These are phyloP conservation scores for Eupithecia insigniata DNA, from an alignment of 2,888 invertebrate species.

Conservation along the genomic window DNA sequence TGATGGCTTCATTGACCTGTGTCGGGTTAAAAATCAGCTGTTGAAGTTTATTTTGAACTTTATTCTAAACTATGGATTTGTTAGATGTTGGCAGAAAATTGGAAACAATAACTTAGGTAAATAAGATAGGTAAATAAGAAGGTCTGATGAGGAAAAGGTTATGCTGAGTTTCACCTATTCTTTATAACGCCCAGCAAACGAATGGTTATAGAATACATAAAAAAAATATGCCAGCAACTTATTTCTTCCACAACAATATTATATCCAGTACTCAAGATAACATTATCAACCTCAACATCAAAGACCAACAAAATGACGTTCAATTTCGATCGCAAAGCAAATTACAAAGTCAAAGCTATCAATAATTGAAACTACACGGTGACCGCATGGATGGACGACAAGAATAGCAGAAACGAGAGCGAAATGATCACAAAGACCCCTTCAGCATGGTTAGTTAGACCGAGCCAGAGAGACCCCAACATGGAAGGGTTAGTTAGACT, in stretches of 20 bases:
- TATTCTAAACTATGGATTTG: background rate
- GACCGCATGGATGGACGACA: constrained; percentile 62
- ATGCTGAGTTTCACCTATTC: background rate
- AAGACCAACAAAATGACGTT: constrained; percentile 26
- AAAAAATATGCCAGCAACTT: background rate
- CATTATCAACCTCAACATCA: background rate
- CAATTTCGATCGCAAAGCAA: constrained; percentile 41
- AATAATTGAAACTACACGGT: constrained; percentile 43
- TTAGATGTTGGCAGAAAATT: background rate
- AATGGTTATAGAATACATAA: background rate
- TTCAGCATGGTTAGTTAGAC: constrained; percentile 78
- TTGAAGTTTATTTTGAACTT: background rate
- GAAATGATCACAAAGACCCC: constrained; percentile 73
- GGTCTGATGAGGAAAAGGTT: background rate
- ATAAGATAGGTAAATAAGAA: too few relatives aligned
- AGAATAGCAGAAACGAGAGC: constrained; percentile 72
- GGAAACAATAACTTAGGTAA: too few relatives aligned
- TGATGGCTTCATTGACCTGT: constrained; percentile 20
- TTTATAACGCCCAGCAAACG: background rate
- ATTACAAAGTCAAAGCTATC: constrained; percentile 46
- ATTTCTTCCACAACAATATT: background rate
- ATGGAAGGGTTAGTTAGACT: constrained; percentile 70
- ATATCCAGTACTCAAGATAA: background rate
- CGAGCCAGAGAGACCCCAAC: constrained; percentile 31
- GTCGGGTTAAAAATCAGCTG: background rate